These are phyloP conservation scores for Coremacera marginata DNA, from an alignment of 2,888 invertebrate genomes.

Conservation along the genomic window DNA sequence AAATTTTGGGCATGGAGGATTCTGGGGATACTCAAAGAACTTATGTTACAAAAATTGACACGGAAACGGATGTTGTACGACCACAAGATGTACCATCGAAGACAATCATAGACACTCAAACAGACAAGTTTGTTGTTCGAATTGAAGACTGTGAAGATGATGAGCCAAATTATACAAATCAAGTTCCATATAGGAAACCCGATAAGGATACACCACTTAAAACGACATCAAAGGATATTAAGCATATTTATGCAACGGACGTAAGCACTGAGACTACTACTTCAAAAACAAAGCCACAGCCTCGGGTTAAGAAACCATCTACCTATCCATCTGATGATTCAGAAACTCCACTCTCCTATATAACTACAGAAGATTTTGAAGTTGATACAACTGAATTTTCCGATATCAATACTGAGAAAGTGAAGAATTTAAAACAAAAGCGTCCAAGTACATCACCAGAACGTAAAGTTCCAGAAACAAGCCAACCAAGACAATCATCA, in stretches of 20 bases:
- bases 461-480: not conserved
- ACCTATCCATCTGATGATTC: too few relatives aligned
- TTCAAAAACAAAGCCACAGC: not conserved
- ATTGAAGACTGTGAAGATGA: slow-evolving; percentile 66
- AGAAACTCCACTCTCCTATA: too few relatives aligned
- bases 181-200: slow-evolving; percentile 47
- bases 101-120: not conserved
- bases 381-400: not conserved
- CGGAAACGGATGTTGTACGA: slow-evolving; percentile 39
- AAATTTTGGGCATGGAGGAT: slow-evolving; percentile 76
- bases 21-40: slow-evolving; percentile 63
- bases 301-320: not conserved
- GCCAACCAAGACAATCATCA: not conserved
- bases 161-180: slow-evolving; percentile 51
- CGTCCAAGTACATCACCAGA: slow-evolving; percentile 6
- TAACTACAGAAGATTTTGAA: too few relatives aligned
- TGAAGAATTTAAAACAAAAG: not conserved
- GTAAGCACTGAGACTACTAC: not conserved
- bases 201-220: slow-evolving; percentile 9
- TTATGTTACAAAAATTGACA: slow-evolving; percentile 48
- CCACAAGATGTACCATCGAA: slow-evolving; percentile 19
- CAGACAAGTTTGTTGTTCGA: slow-evolving; percentile 55
- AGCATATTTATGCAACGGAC: not conserved
- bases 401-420: not conserved
- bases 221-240: not conserved